phyloP scores from a whole-genome alignment of 2,888 invertebrate genomes.

The Fragum sueziense region DNA sequence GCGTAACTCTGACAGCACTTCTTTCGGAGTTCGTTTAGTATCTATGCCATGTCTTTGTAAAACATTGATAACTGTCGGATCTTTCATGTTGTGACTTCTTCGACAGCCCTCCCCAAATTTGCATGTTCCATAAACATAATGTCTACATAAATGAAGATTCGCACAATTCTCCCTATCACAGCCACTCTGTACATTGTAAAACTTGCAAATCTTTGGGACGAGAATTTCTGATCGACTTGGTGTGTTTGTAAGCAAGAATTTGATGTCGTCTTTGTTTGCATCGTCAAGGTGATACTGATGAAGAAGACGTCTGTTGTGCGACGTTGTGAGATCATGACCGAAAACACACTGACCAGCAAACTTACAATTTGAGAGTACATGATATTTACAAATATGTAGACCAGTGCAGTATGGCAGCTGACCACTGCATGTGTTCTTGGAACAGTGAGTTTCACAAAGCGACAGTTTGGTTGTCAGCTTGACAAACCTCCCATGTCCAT shows the following conservation, averaged over 20 bases:
- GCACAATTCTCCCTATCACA: slow-evolving; percentile 58
- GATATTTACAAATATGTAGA: slow-evolving; percentile 66
- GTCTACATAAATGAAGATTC: slow-evolving; percentile 65
- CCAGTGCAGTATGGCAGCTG: slow-evolving; percentile 53
- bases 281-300: slow-evolving; percentile 53
- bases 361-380: slow-evolving; percentile 59
- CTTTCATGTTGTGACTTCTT: slow-evolving; percentile 62
- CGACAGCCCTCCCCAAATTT: slow-evolving; percentile 61
- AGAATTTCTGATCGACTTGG: slow-evolving; percentile 52
- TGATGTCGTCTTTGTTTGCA: slow-evolving; percentile 47
- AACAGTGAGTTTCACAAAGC: slow-evolving; percentile 62
- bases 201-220: slow-evolving; percentile 64
- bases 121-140: slow-evolving; percentile 59
- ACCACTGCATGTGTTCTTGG: slow-evolving; percentile 53
- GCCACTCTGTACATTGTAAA: slow-evolving; percentile 61
- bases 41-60: slow-evolving; percentile 60
- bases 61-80: slow-evolving; percentile 37
- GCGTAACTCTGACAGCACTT: slow-evolving; percentile 59
- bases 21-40: slow-evolving; percentile 56
- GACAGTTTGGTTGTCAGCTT: slow-evolving; percentile 52
- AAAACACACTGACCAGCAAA: slow-evolving; percentile 59
- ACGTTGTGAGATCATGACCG: slow-evolving; percentile 66
- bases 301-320: slow-evolving; percentile 61
- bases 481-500: slow-evolving; percentile 26
- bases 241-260: slow-evolving; percentile 45